These are phyloP conservation scores for Thaleichthys pacificus DNA, from an alignment of 2,797 vertebrate species.

Conservation along the genomic window DNA sequence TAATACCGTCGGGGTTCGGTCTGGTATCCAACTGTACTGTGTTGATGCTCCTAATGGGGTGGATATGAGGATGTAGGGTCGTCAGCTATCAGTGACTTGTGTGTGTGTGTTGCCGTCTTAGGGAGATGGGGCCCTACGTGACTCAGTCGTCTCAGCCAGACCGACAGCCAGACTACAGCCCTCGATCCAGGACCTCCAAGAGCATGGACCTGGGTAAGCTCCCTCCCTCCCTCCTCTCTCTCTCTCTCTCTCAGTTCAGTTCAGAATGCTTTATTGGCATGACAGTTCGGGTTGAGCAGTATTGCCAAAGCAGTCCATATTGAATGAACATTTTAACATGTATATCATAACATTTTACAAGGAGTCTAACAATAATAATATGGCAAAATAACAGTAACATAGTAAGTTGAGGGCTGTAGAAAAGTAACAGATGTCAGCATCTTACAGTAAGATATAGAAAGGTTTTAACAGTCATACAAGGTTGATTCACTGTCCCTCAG, in stretches of 20 bases:
- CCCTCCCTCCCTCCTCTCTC: background rate
- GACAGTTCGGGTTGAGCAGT: no score
- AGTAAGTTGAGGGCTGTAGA: no score
- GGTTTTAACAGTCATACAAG: no score
- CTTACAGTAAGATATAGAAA: no score
- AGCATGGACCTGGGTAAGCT: slow-evolving; percentile 93
- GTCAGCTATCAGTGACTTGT: slow-evolving; percentile 3
- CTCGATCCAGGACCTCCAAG: slow-evolving; percentile 84
- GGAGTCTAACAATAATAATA: no score
- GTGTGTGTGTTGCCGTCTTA: slow-evolving; percentile 6
- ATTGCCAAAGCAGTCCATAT: no score
- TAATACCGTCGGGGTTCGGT: background rate
- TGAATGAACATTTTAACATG: no score
- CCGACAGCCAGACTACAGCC: slow-evolving; percentile 61
- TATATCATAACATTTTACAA: no score
- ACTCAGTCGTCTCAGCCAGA: slow-evolving; percentile 1
- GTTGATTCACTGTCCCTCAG: no score
- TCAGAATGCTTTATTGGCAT: no score
- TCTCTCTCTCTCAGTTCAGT: background rate
- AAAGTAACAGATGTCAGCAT: no score
- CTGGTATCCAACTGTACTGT: background rate
- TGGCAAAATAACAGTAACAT: no score
- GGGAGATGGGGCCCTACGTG: background rate
- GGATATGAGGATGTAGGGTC: background rate
- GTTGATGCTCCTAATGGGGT: background rate